Evolutionary conservation across 2,113 vertebrate genomes (phyloP), one percentile per base, ranked within the genome.

Genomic region (Varanus salvator): DNA sequence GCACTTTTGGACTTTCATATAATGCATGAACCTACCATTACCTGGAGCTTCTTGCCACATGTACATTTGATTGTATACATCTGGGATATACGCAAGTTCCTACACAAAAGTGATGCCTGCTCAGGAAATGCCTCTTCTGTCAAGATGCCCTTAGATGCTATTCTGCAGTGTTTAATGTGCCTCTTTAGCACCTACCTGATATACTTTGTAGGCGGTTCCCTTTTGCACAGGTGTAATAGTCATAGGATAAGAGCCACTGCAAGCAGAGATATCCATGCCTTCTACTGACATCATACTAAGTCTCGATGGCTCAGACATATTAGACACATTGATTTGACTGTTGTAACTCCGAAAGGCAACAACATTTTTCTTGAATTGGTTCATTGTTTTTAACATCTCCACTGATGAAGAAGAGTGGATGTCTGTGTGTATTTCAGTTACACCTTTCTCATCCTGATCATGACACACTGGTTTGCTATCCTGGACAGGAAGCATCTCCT

Each of bases 331-430:
- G 34, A 99, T 99, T 85, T 98, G 98, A 96, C 98, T 99, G 84
- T 97, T 99, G 84, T 98, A 99, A 96, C 98, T 99, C 80, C 98
- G 97, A 96, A 99, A 99, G 86, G 91, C 98, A 27, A 99, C 99
- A 0, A 97, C 96, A 85, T 97, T 98, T 90, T 94, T 97, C 94
- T 97, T 98, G 1, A 98, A 97, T 86, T 97, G 93, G 0, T 91
- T 94, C 27, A 98, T 90, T 0, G 97, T 94, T 92, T 95, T 97
- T 64, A 92, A 76, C 3, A 87, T 86, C 0, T 95, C 94, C 6
- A 90, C 84, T 60, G 93, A 92, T 77, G 97, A 96, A 23, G 95
- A 93, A 75, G 92, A 92, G 19, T 80, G 86, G 34, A 80, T 3
- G 7, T 91, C 87, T 77, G 75, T 68, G 5, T 0, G 44, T n/a